Base-by-base conservation (phyloP, 2,113 vertebrate species). In the Oryzias celebensis region DNA sequence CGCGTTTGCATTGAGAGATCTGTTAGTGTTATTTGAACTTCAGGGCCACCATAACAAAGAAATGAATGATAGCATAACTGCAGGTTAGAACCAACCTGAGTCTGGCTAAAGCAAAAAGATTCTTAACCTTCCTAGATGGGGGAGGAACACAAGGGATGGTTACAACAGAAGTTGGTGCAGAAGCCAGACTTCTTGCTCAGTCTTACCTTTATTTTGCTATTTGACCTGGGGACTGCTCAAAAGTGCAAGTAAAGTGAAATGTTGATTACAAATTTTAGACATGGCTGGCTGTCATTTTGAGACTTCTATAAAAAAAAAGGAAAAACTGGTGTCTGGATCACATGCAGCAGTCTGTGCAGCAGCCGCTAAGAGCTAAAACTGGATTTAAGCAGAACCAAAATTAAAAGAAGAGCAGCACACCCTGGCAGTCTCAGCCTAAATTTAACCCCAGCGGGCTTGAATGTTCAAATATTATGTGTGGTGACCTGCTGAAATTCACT, bases 181-280 rank as follows among this genome's bases (percentile, higher is more conserved):
- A 89, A 71, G 77, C 75, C 81, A 78, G 81, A 87, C 72, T 78
- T 68, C 75, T 84, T 64, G 81, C 52, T 82, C 68, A 85, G 73
- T 76, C 90, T 92, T 91, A 91, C 91, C 91, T 93, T 92, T 68
- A 78, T 81, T 88, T 88, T 85, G 68, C 87, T 91, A 90, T 73
- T 80, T 88, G 87, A 88, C 67, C 75, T 85, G 84, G 81, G 76
- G 69, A 81, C 81, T 87, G 86, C 88, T 88, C 83, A 84, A 77
- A 89, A 80, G 81, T 85, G 81, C 77, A 87, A 81, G 83, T 87
- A 78, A 70, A 89, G 72, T 80, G 67, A 81, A 80, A 84, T 74
- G 81, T 69, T 69, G 77, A 84, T 83, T 85, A 85, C 36, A 75
- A 68, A 62, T 61, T 62, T 72, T 52, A 51, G 52, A 69, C 63